phyloP scores from a whole-genome alignment of 1,140 invertebrate genomes.

The Drosophila grimshawi region DNA sequence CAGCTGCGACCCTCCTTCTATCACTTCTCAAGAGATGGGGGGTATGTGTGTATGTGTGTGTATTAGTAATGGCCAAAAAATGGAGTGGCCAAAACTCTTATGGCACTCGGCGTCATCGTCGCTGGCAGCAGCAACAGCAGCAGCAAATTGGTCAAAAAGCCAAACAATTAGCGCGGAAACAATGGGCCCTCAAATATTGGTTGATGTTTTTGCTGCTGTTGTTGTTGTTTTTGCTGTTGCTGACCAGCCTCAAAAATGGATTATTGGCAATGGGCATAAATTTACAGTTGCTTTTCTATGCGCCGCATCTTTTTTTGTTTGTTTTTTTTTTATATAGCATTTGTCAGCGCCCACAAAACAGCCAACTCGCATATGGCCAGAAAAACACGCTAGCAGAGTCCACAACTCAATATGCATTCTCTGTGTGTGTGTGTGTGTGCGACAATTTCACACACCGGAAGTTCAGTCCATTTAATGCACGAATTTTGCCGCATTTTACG shows the following conservation, averaged over 20 bases:
- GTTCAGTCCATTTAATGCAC: constrained; percentile 82
- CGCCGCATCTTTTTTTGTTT: neutral
- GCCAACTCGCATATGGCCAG: constrained; percentile 48
- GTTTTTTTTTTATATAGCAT: constrained; percentile 2
- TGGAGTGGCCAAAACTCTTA: constrained; percentile 15
- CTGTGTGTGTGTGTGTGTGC: constrained; percentile 26
- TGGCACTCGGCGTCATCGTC: neutral
- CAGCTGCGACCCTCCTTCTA: constrained; percentile 57
- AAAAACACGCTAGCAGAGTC: constrained; percentile 24
- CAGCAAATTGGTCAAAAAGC: constrained; percentile 67
- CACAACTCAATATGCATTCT: constrained; percentile 23
- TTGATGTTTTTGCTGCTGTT: constrained; percentile 40
- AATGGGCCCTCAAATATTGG: constrained; percentile 75
- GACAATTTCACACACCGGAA: constrained; percentile 75
- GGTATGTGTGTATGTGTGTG: constrained; percentile 12
- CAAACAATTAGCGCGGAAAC: constrained; percentile 84
- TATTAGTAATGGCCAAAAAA: constrained; percentile 30
- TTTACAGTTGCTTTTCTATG: constrained; percentile 56
- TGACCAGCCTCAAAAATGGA: constrained; percentile 79
- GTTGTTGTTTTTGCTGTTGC: constrained; percentile 70
- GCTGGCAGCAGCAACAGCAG: neutral
- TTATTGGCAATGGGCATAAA: constrained; percentile 83
- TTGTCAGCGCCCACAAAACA: constrained; percentile 35
- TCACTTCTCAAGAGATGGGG: neutral
- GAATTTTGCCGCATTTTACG: constrained; percentile 77